A percentile compares a stretch with the other conserved stretches of the same genome.
phyloP scores from a whole-genome alignment of 2,888 invertebrate species.

The Poecilus cupreus region DNA sequence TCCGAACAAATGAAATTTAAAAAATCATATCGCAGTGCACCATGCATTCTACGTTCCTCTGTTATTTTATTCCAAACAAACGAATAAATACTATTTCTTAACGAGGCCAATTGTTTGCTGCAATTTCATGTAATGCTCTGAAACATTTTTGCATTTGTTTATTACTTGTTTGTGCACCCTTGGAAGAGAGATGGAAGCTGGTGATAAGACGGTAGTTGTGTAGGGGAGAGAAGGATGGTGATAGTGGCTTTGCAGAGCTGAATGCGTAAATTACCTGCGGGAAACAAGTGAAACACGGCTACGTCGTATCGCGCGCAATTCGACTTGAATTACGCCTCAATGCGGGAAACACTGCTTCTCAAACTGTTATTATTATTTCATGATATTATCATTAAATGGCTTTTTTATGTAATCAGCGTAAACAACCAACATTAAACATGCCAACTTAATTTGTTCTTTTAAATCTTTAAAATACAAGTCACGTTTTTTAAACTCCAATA shows the following conservation, averaged over 20 bases:
- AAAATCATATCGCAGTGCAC: background rate
- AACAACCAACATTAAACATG: background rate
- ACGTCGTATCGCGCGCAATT: conserved; percentile 22
- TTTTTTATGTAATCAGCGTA: background rate
- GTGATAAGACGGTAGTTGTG: conserved; percentile 2
- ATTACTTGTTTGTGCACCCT: background rate
- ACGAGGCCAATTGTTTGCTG: conserved; percentile 1
- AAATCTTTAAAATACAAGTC: too few relatives aligned
- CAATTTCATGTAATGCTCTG: background rate
- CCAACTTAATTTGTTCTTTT: background rate
- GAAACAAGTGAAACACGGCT: conserved; percentile 33
- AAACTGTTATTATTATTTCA: background rate
- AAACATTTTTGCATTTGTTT: conserved; percentile 24
- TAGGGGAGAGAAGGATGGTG: background rate
- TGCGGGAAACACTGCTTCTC: background rate
- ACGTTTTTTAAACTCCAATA: too few relatives aligned
- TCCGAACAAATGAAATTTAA: background rate
- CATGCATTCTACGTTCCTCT: background rate
- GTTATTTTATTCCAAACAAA: background rate
- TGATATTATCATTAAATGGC: background rate
- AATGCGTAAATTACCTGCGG: conserved; percentile 35
- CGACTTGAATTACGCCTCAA: conserved; percentile 17
- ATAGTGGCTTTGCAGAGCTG: background rate
- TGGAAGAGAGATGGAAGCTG: background rate
- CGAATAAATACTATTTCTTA: background rate